Evolutionary conservation across 2,797 vertebrate genomes (phyloP), one percentile per base, ranked within the genome.

Genomic region (Girardinus metallicus): DNA sequence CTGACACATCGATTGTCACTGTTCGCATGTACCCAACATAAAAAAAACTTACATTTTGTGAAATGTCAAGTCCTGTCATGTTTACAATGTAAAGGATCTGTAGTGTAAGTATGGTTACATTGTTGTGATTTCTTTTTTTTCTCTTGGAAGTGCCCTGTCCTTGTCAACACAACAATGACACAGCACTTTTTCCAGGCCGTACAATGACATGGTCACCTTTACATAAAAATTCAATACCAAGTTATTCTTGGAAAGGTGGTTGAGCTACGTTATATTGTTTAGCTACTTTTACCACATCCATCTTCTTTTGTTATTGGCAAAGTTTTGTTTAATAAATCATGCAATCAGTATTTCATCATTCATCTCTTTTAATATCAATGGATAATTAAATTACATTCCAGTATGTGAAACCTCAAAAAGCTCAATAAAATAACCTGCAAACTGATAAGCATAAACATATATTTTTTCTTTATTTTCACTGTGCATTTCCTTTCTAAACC

Each of bases 281-380:
- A 64, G 4, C 15, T 64, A 34, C 31, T 64, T 64, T 62, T 62
- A 36, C 7, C 16, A 64, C 16, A 34, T 9, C 6, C 31, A 36
- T 7, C 31, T 36, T 64, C 5, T 36, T 64, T 18, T 34, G 13
- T 21, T 64, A 18, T 64, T 15, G 16, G 13, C 16, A 21, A 2
- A 21, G 16, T 64, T 64, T 64, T 64, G 31, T 64, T 64, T 64
- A 64, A 21, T 68, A 41, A 68, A 68, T 68, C 36, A 68, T 68
- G 7, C 2, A 23, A 41, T 68, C 21, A 1, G 36, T 68, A 39
- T 36, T 64, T 64, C 29, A 60, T 55, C 23, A 11, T 55, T 62
- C 31, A 34, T 34, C 34, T 66, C 16, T 23, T 66, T 64, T 64
- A 4, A 64, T 36, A 64, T 29, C 31, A 64, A n/a, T 36, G 4